A percentile compares a stretch with the other conserved stretches of the same genome.
Conservation (phyloP, 1,140 invertebrate species). For the Drosophila kohkoa region DNA sequence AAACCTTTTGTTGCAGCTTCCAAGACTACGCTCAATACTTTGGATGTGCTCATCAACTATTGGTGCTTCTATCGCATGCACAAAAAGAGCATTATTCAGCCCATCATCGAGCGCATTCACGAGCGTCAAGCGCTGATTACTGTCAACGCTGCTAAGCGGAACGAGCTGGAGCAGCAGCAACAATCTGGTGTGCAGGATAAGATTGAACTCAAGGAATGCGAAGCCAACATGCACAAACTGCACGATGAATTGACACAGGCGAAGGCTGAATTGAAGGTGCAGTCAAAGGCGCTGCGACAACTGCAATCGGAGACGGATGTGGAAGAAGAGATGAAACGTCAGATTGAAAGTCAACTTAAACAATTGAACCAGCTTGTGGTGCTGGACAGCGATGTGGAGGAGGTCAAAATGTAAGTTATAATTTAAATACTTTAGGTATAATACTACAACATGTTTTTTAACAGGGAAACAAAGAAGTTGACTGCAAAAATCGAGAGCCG, state of each 20-base stretch:
- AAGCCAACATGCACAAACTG: conserved; percentile 36
- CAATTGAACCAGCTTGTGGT: conserved; percentile 57
- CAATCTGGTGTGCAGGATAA: conserved; percentile 18
- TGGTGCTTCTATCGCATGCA: conserved; percentile 67
- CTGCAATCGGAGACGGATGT: conserved; percentile 13
- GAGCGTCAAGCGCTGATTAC: conserved; percentile 31
- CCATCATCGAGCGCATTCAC: conserved; percentile 45
- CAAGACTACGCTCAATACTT: conserved; percentile 58
- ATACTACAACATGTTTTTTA: background rate
- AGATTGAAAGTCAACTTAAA: conserved; percentile 38
- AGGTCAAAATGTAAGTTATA: conserved; percentile 44
- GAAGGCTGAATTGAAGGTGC: conserved; percentile 22
- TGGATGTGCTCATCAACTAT: conserved; percentile 69
- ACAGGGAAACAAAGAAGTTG: conserved; percentile 45
- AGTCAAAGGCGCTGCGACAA: conserved; percentile 25
- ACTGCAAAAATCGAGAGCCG: conserved; percentile 29
- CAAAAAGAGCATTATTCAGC: conserved; percentile 55
- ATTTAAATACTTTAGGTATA: no score
- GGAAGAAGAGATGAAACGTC: conserved; percentile 30
- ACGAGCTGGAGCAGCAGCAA: conserved; percentile 46
- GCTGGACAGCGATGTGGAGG: conserved; percentile 47
- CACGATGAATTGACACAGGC: conserved; percentile 32
- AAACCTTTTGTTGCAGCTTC: conserved; percentile 30
- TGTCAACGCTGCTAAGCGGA: conserved; percentile 33
- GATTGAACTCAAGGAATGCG: conserved; percentile 17